These are phyloP conservation scores for Numida meleagris DNA, from an alignment of 2,113 vertebrate species.

Conservation along the genomic window DNA sequence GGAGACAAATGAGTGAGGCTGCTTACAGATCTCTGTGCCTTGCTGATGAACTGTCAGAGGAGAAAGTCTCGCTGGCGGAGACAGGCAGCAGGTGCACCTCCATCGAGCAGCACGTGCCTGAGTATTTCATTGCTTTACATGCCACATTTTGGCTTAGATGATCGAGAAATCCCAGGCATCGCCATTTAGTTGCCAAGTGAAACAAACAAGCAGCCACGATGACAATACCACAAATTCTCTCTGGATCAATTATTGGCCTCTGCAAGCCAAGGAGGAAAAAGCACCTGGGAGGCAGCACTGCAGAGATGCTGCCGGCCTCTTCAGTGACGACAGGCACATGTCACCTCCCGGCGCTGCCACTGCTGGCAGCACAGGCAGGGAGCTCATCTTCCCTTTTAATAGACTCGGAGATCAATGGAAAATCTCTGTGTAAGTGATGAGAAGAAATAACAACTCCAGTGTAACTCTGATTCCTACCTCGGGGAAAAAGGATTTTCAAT, in stretches of 20 bases:
- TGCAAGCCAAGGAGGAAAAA: not conserved
- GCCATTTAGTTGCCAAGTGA: not conserved
- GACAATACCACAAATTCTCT: not conserved
- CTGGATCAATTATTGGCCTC: not conserved
- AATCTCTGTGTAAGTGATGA: not conserved
- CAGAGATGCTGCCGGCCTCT: not conserved
- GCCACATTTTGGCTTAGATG: not conserved
- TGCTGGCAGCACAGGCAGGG: not conserved
- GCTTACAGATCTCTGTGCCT: not conserved
- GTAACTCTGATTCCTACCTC: not conserved
- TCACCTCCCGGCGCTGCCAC: not conserved
- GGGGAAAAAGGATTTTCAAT: not conserved
- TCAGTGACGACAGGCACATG: accelerated
- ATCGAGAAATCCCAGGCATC: not conserved
- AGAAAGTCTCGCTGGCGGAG: not conserved
- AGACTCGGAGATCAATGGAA: not conserved
- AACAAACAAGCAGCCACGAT: accelerated
- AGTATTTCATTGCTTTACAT: not conserved
- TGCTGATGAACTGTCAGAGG: not conserved
- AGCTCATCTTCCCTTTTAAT: not conserved
- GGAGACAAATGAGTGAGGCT: not conserved
- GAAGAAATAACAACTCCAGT: not conserved
- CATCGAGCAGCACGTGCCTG: not conserved
- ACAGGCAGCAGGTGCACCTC: not conserved
- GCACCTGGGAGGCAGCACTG: not conserved